These are phyloP conservation scores for Orestias chungarensis DNA, from an alignment of 2,797 vertebrate species.

Conservation along the genomic window DNA sequence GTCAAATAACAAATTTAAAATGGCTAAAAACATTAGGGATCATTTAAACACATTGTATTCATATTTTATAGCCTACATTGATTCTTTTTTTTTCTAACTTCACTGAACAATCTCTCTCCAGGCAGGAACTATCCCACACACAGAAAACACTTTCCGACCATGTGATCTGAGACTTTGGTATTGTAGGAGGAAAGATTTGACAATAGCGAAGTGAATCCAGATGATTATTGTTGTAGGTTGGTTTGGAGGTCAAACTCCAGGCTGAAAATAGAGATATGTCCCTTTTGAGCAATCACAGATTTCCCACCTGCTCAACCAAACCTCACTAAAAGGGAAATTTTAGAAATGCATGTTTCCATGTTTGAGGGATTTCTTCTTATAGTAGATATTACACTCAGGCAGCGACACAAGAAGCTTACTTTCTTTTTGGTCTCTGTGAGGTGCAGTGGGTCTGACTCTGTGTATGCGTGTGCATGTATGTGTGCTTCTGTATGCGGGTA, in stretches of 20 bases:
- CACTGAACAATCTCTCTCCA: slow-evolving; percentile 60
- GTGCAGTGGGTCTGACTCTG: too few species aligned
- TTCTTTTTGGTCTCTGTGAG: slow-evolving; percentile 18
- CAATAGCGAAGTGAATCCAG: slow-evolving; percentile 57
- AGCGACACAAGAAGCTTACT: slow-evolving; percentile 26
- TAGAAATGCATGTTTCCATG: slow-evolving; percentile 49
- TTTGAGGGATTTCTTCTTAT: slow-evolving; percentile 36
- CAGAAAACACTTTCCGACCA: slow-evolving; percentile 52
- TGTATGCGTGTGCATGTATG: too few species aligned
- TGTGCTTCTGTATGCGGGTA: too few species aligned
- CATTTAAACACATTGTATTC: slow-evolving; percentile 60
- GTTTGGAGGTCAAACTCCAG: slow-evolving; percentile 54
- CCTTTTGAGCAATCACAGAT: slow-evolving; percentile 50
- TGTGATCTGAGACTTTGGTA: slow-evolving; percentile 68
- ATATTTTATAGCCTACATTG: slow-evolving; percentile 50
- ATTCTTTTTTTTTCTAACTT: slow-evolving; percentile 50
- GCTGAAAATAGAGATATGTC: slow-evolving; percentile 41
- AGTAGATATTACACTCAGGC: slow-evolving; percentile 26
- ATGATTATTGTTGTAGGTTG: slow-evolving; percentile 50
- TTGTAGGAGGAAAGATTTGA: slow-evolving; percentile 56
- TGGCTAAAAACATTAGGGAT: slow-evolving; percentile 56
- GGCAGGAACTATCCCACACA: slow-evolving; percentile 72
- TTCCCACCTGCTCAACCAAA: slow-evolving; percentile 47
- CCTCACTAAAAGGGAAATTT: slow-evolving; percentile 35
- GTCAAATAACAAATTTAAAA: slow-evolving; percentile 58